phyloP scores from a whole-genome alignment of 2,113 vertebrate species.

The Etheostoma cragini region DNA sequence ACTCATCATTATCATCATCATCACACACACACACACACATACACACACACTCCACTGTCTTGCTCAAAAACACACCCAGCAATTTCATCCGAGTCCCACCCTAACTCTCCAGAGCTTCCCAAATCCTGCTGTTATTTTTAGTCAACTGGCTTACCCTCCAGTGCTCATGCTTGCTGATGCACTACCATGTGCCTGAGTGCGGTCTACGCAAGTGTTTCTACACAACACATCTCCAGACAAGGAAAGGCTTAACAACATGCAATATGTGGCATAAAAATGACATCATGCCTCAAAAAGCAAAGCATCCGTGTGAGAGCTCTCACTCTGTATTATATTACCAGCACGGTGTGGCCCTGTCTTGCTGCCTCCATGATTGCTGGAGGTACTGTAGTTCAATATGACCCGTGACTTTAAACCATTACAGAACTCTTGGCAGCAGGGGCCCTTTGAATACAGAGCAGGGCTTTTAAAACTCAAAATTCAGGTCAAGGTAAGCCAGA shows the following conservation, averaged over 20 bases:
- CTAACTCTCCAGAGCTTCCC: constrained; percentile 75
- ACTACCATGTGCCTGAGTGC: constrained; percentile 28
- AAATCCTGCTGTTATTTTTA: constrained; percentile 82
- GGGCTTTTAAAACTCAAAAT: constrained; percentile 39
- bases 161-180: constrained; percentile 47
- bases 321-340: constrained; percentile 16
- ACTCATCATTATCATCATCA: constrained; percentile 4
- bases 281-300: constrained; percentile 35
- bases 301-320: constrained; percentile 35
- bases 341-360: constrained; percentile 14
- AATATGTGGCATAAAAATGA: constrained; percentile 47
- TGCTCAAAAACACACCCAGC: constrained; percentile 76
- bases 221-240: constrained; percentile 23
- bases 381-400: constrained; percentile 33
- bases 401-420: constrained; percentile 56
- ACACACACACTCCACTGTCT: constrained; percentile 42
- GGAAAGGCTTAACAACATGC: constrained; percentile 31
- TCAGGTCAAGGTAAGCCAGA: constrained; percentile 57
- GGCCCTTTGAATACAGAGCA: constrained; percentile 35
- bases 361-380: constrained; percentile 51
- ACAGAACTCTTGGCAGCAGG: constrained; percentile 16
- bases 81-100: constrained; percentile 82
- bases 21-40: constrained; percentile 5
- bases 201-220: constrained; percentile 22
- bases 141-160: constrained; percentile 55